Evolutionary conservation across 2,113 vertebrate genomes (phyloP).

Genomic region (Ictalurus punctatus): DNA sequence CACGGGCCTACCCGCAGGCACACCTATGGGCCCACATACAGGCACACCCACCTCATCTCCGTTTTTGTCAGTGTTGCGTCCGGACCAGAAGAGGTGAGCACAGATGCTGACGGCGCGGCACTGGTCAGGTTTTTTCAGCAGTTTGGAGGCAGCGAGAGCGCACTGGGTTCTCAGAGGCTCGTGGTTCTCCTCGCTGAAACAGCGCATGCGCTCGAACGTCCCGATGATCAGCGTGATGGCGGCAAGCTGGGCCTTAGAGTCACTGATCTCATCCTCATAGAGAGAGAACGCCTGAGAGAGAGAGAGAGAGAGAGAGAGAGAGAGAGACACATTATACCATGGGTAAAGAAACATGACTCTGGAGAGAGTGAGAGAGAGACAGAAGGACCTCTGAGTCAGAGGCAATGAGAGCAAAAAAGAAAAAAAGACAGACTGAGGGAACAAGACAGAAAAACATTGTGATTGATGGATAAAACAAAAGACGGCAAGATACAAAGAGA

Average conservation of each 20-base stretch:
- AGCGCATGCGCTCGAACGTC: constrained; percentile 93
- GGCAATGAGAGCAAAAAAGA: background rate
- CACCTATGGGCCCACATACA: background rate
- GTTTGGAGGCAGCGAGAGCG: constrained; percentile 92
- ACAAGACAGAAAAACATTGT: background rate
- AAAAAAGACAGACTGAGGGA: background rate
- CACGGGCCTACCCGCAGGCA: background rate
- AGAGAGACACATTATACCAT: background rate
- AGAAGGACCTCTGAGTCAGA: constrained; percentile 44
- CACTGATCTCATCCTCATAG: constrained; percentile 98
- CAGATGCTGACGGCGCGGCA: constrained; percentile 96
- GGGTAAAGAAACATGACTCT: no score
- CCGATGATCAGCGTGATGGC: constrained; percentile 98
- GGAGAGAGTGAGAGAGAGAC: background rate
- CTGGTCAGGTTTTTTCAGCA: constrained; percentile 97
- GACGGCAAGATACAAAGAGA: background rate
- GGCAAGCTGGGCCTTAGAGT: constrained; percentile 98
- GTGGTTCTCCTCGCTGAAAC: constrained; percentile 98
- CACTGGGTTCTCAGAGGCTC: constrained; percentile 97
- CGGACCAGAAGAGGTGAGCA: constrained; percentile 97
- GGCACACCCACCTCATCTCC: constrained; percentile 86
- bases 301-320: background rate
- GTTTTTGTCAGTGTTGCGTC: constrained; percentile 91
- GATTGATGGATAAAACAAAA: background rate
- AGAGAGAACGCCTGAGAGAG: constrained; percentile 88